A percentile compares a stretch with the other conserved stretches of the same genome.
Conservation (phyloP, 2,888 invertebrate species). For the Lypha dubia region DNA sequence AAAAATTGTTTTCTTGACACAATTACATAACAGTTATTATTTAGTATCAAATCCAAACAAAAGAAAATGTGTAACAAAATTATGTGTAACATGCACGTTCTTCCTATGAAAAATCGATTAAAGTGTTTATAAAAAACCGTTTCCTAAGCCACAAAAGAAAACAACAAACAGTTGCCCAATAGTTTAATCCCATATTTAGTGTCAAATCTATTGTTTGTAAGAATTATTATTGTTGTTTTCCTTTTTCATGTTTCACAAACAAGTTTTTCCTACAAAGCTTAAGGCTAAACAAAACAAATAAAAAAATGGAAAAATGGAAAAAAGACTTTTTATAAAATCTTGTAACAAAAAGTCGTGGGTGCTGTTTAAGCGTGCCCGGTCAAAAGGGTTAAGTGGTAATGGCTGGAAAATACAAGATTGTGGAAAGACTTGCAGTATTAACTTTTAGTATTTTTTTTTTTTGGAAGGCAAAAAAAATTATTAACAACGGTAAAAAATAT, state of each 20-base stretch:
- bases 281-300: slow-evolving; percentile 24
- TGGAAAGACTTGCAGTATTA: neutral
- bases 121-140: neutral
- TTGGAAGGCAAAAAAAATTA: neutral
- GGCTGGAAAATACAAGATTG: slow-evolving; percentile 34
- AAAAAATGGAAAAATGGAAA: neutral
- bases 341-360: slow-evolving; percentile 61
- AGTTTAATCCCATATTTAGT: slow-evolving; percentile 24
- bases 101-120: slow-evolving; percentile 11
- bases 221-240: slow-evolving; percentile 20
- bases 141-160: neutral
- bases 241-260: slow-evolving; percentile 5
- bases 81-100: neutral
- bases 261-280: slow-evolving; percentile 14
- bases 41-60: neutral
- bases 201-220: slow-evolving; percentile 43
- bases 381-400: slow-evolving; percentile 65
- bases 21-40: neutral
- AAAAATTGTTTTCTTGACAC: neutral
- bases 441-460: neutral
- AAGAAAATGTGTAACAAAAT: slow-evolving; percentile 2
- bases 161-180: neutral
- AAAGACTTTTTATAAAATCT: slow-evolving; percentile 20
- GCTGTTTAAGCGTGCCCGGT: slow-evolving; percentile 64
- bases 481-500: slow-evolving; percentile 42